These are phyloP conservation scores for Perdita meconis DNA, from an alignment of 2,888 invertebrate genomes.

Conservation along the genomic window DNA sequence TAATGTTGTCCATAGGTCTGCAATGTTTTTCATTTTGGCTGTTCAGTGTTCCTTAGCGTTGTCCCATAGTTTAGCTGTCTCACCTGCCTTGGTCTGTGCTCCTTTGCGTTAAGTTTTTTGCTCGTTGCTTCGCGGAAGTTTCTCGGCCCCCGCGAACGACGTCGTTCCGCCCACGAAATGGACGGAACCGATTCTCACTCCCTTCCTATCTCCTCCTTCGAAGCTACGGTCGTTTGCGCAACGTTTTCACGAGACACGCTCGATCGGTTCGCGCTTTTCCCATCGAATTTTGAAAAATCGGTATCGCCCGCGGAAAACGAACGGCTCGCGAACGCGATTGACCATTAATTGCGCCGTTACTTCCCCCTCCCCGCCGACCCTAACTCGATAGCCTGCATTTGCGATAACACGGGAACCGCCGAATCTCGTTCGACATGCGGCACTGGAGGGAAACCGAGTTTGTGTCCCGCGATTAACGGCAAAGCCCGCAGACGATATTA, in stretches of 20 bases:
- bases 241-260: too few species aligned
- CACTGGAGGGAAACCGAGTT: conserved; percentile 5
- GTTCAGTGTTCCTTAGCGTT: conserved; percentile 75
- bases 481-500: not conserved
- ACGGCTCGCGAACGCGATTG: conserved; percentile 26
- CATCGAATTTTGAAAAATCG: not conserved
- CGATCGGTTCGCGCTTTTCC: not conserved
- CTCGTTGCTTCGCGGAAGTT: conserved; percentile 36
- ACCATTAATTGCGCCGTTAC: conserved; percentile 46
- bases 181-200: not conserved
- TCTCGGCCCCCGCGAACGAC: not conserved
- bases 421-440: conserved; percentile 27
- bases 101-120: conserved; percentile 51
- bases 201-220: not conserved
- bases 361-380: conserved; percentile 7
- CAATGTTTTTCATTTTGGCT: conserved; percentile 75
- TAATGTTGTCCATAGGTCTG: conserved; percentile 46
- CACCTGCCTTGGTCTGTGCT: conserved; percentile 73
- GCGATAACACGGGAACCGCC: conserved; percentile 31
- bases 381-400: conserved; percentile 32
- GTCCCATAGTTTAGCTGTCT: conserved; percentile 74
- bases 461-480: conserved; percentile 21
- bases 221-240: not conserved
- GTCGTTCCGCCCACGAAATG: not conserved
- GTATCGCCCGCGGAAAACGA: not conserved